Evolutionary conservation across 2,888 invertebrate species (phyloP), one percentile per base, ranked within the genome.

Genomic region (Thyatira batis): DNA sequence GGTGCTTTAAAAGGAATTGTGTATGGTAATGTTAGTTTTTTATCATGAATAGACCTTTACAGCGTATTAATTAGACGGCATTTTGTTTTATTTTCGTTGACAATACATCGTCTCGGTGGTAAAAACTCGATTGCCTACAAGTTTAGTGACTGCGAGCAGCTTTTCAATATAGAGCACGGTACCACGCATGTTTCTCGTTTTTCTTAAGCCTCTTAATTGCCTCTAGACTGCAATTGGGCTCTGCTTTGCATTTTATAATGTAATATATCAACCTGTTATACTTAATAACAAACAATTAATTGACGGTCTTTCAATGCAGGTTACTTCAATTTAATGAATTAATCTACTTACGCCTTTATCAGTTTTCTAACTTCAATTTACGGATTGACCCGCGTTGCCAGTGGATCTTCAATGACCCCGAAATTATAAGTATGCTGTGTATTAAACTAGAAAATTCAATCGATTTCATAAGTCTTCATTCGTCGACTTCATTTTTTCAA

Each of bases 1-100:
- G 63, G 60, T 65, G 62, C 64, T 63, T 60, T 67, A 66, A 69
- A 62, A 61, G 56, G 62, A 58, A 52, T 63, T 66, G 52, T 61
- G 60, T 71, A 78, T 71, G 72, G 78, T 62, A 57, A 71, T 69
- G 67, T 55, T 52, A 67, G 67, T 77, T 80, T 78, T n/a, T 80
- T 78, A 60, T 57, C 13, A 49, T 58, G 49, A 55, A 65, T 65
- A 64, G 61, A 68, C 63, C 69, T 69, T 68, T 65, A 55, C 58
- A 54, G 51, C 43, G 43, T 55, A 55, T 39, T 39, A 39, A 60
- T 67, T 56, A 62, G 48, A 49, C 23, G 21, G 44, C 53, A 33
- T 48, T 56, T 56, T 44, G 43, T 55, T 23, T 33, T 33, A 33
- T 33, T 33, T 33, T 33, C 8, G 39, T 39, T 39, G 39, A 39